Evolutionary conservation across 2,888 invertebrate genomes (phyloP).

Genomic region (Agrochola macilenta): DNA sequence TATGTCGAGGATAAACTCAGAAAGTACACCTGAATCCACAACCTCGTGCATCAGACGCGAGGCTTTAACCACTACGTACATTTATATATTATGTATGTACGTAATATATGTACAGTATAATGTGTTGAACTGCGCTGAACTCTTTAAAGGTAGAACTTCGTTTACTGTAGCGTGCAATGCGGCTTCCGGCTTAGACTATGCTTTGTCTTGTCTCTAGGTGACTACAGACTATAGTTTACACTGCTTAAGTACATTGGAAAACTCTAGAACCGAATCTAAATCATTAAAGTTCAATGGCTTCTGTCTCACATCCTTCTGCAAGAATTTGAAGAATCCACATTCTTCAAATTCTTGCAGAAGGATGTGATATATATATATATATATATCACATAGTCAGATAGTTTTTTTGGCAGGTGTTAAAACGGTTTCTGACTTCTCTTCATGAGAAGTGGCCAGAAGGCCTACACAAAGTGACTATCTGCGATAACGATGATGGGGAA

Average conservation of each 20-base stretch:
- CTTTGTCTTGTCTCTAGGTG: slow-evolving; percentile 37
- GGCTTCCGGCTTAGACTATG: slow-evolving; percentile 42
- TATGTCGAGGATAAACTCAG: too few relatives aligned
- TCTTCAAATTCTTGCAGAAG: too few relatives aligned
- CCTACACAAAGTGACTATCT: background rate
- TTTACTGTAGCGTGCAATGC: slow-evolving; percentile 31
- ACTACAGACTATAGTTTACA: background rate
- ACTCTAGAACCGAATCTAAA: background rate
- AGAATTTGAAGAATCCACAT: background rate
- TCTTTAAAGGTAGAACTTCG: slow-evolving; percentile 42
- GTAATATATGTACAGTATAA: background rate
- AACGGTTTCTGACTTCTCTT: background rate
- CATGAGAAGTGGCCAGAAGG: background rate
- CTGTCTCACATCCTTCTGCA: background rate
- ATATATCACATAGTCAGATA: too few relatives aligned
- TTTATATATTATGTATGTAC: slow-evolving; percentile 33
- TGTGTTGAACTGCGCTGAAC: slow-evolving; percentile 45
- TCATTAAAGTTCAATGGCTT: background rate
- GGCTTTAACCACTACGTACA: too few relatives aligned
- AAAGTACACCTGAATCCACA: background rate
- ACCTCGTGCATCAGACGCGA: background rate
- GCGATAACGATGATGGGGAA: background rate
- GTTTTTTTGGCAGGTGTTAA: background rate
- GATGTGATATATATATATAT: too few relatives aligned
- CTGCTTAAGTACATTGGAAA: background rate